A percentile compares a stretch with the other conserved stretches of the same genome.
Conservation (phyloP, 2,888 invertebrate species). For the Caenorhabditis sp. region DNA sequence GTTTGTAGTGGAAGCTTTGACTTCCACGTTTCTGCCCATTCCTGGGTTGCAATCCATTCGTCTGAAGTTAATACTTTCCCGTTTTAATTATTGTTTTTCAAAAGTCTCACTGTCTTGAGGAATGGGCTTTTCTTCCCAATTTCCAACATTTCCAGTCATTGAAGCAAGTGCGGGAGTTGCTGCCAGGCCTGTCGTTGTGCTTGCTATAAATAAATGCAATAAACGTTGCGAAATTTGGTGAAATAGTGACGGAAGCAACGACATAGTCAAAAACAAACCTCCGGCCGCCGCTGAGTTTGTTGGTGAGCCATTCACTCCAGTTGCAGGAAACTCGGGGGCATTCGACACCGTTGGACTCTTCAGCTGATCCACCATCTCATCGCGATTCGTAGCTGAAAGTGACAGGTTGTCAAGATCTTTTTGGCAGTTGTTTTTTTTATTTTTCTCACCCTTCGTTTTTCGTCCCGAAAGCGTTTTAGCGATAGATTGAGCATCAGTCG, state of each 20-base stretch:
- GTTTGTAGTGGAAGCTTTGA: constrained; percentile 97
- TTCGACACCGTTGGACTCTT: constrained; percentile 71
- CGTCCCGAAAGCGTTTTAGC: constrained; percentile 87
- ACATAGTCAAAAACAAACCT: constrained; percentile 21
- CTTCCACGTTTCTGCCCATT: constrained; percentile 97
- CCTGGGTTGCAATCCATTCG: constrained; percentile 92
- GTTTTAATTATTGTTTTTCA: not conserved
- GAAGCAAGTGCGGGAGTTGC: constrained; percentile 94
- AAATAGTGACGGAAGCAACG: not conserved
- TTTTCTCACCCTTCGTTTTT: constrained; percentile 74
- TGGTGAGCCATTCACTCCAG: not conserved
- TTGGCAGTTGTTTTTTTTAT: no score
- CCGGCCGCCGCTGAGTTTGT: constrained; percentile 4
- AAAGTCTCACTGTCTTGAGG: constrained; percentile 42
- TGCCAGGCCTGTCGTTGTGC: constrained; percentile 85
- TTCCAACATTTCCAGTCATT: constrained; percentile 87
- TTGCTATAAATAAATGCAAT: constrained; percentile 35
- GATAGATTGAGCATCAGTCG: constrained; percentile 94
- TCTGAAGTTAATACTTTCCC: constrained; percentile 18
- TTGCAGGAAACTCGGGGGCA: constrained; percentile 64
- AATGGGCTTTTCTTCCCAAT: constrained; percentile 67
- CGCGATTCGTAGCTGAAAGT: constrained; percentile 55
- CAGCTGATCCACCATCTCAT: constrained; percentile 74
- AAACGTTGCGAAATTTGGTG: constrained; percentile 2
- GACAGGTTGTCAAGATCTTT: not conserved